Evolutionary conservation across 1,140 invertebrate genomes (phyloP), one percentile per base, ranked within the genome.

Genomic region (Aethina tumida): DNA sequence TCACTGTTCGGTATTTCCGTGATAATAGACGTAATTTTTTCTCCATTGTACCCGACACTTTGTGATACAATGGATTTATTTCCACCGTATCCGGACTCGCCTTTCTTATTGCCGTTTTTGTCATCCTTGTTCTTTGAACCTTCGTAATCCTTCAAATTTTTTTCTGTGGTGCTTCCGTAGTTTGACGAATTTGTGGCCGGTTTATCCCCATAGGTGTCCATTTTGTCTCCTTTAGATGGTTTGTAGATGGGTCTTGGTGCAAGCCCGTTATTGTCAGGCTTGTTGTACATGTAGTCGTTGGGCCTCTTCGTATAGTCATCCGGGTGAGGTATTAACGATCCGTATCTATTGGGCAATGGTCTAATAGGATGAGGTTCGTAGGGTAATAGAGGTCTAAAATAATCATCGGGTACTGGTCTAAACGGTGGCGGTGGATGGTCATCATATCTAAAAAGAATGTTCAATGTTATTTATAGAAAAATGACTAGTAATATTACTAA

Each of bases 1-100:
- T 58, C 38, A 59, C 54, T 47, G 17, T 54, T 40, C 25, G 47
- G 33, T 17, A 60, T 34, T 30, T 56, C 52, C 0, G 53, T 60
- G 16, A 62, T 59, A 36, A 59, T 58, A 8, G 56, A 55, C 9
- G 55, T 58, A 34, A 62, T 50, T 20, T 46, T 47, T 32, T 54
- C 50, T 18, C 59, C 59, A 39, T 54, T 29, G 4, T 46, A 27
- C 17, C 52, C 52, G 13, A 42, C 39, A 27, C 38, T 47, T 17
- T 56, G 41, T 1, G 50, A 47, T 19, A 58, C 29, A 9, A 58
- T 51, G 6, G 52, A 42, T 12, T 29, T 47, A 7, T 32, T 24
- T 13, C 26, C 26, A 10, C 30, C 14, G 15, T 27, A 15, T 3
- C 6, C 24, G 17, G 19, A 30, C 27, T 42, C 30, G 12, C 32